Base-by-base conservation (phyloP, 2,113 vertebrate genomes). In the Notiomystis cincta region DNA sequence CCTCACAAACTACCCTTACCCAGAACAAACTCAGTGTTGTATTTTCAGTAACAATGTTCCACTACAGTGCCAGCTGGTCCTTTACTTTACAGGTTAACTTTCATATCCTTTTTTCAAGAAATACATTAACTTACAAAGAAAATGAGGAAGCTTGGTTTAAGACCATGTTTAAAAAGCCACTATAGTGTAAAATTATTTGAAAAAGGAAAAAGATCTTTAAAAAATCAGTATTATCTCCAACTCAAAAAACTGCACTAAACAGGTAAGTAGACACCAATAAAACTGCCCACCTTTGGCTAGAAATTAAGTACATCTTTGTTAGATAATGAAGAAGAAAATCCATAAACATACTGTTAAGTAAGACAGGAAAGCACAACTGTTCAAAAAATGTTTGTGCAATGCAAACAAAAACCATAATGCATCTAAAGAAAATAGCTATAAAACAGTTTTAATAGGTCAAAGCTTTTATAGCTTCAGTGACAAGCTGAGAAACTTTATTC, bases 21-120 rank as follows among this genome's bases (percentile, higher is more conserved):
- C 45, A 65, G 19, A 77, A 40, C 17, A 77, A 87, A 50, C 1
- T 4, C 2, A 0, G 3, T 20, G 24, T 50, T 40, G 0, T 6
- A 47, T 30, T 73, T 60, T 87, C 60, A 73, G 21, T 10, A 61
- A n/a, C 2, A 33, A 61, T 10, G 4, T 17, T 93, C 15, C 31
- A 19, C 30, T 60, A 47, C 9, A 27, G 13, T 12, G 23, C 13
- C 19, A 87, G 11, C 0, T 66, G 13, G 8, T 35, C 7, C 3
- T 61, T 33, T 22, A 28, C 45, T 47, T 82, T n/a, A 48, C 8
- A 25, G 8, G 27, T 20, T 87, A 51, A 44, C 6, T 48, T 54
- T 50, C 35, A 12, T 15, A 27, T 4, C 1, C 15, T 65, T 78
- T 83, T 28, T 6, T 42, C 21, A 77, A 70, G 13, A 78, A 80